Percentiles rank a stretch among this genome's conserved stretches.
Evolutionary conservation across 2,113 vertebrate species (phyloP).

Genomic region (Microcebus griseorufus): DNA sequence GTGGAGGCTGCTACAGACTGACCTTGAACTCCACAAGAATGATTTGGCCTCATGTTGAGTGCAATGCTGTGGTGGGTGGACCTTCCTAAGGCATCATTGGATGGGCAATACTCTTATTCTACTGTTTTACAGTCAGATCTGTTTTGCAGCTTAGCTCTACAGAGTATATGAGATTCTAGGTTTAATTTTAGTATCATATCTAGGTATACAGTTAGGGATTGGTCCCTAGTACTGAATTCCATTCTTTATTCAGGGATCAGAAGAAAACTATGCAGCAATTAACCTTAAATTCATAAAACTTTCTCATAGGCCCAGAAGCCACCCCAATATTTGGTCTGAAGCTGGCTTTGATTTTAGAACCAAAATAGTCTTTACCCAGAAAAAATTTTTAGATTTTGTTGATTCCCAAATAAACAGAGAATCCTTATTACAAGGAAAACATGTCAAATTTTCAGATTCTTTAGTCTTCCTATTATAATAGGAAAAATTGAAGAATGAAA

Average conservation of each 20-base stretch:
- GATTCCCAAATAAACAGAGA: background rate
- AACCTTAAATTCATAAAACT: background rate
- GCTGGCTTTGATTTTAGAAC: conserved; percentile 12
- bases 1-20: background rate
- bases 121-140: background rate
- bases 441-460: background rate
- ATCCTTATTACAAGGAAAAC: background rate
- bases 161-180: background rate
- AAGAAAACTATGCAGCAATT: background rate
- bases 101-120: background rate
- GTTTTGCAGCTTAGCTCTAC: background rate
- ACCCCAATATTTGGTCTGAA: background rate
- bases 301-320: background rate
- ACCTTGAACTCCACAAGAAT: background rate
- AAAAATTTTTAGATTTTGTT: background rate
- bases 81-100: background rate
- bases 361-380: background rate
- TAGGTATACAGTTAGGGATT: background rate
- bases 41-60: background rate
- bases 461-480: background rate
- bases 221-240: background rate
- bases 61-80: background rate
- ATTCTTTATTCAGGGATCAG: background rate
- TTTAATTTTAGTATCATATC: background rate
- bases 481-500: background rate